Evolutionary conservation across 1,140 invertebrate genomes (phyloP).

Genomic region (Drosophila pectinifera): DNA sequence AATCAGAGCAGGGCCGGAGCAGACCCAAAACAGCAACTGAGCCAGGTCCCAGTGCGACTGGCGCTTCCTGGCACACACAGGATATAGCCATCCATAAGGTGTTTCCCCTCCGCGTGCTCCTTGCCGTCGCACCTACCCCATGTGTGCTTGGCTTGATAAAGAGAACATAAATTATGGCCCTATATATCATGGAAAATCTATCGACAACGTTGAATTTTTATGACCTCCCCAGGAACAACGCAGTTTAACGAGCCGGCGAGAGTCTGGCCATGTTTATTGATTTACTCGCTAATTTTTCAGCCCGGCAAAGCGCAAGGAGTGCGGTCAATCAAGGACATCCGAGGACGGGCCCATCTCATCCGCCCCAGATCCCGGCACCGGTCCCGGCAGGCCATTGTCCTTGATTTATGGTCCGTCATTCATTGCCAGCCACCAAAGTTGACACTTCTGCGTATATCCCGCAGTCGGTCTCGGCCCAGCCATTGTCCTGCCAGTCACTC

Average conservation of each 20-base stretch:
- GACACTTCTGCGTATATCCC: slow-evolving; percentile 56
- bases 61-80: slow-evolving; percentile 48
- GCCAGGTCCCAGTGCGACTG: slow-evolving; percentile 39
- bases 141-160: slow-evolving; percentile 47
- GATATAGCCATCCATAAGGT: slow-evolving; percentile 55
- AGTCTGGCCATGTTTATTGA: slow-evolving; percentile 55
- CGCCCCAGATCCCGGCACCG: slow-evolving; percentile 1
- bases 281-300: slow-evolving; percentile 52
- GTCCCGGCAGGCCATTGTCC: slow-evolving; percentile 45
- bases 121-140: slow-evolving; percentile 9
- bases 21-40: slow-evolving; percentile 29
- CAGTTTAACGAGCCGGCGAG: slow-evolving; percentile 52
- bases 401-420: slow-evolving; percentile 60
- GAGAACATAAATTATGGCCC: slow-evolving; percentile 52
- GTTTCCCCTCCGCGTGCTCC: slow-evolving; percentile 24
- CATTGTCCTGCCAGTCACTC: slow-evolving; percentile 45
- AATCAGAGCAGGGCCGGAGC: slow-evolving; percentile 33
- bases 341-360: slow-evolving; percentile 14
- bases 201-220: slow-evolving; percentile 53
- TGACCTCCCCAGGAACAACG: slow-evolving; percentile 40
- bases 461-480: slow-evolving; percentile 13
- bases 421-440: slow-evolving; percentile 61
- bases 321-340: slow-evolving; percentile 64
- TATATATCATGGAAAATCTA: slow-evolving; percentile 54
- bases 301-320: slow-evolving; percentile 20